Conservation (phyloP, 2,888 invertebrate genomes). For the Halocaridina rubra region DNA sequence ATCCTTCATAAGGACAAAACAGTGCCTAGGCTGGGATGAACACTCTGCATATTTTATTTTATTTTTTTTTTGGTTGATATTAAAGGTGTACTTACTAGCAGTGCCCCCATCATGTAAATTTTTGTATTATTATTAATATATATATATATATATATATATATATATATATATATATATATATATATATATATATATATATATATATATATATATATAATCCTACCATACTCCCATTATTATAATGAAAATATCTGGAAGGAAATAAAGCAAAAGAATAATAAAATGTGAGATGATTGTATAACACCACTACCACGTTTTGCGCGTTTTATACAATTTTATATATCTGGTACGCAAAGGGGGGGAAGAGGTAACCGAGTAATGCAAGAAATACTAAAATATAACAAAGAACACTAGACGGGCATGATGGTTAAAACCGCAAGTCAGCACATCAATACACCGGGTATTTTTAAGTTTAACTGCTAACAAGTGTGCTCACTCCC, state of each 20-base stretch:
- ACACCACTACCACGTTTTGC: background rate
- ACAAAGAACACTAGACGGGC: background rate
- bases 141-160: background rate
- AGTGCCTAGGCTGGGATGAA: conserved; percentile 45
- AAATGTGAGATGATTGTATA: background rate
- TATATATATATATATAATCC: background rate
- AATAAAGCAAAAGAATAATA: background rate
- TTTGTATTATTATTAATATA: background rate
- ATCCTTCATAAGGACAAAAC: conserved; percentile 57
- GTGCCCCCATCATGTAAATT: conserved; percentile 26
- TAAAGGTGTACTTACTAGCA: conserved; percentile 13
- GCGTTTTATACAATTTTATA: background rate
- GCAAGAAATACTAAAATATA: background rate
- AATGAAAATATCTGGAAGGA: background rate
- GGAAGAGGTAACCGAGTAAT: background rate
- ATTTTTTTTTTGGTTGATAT: too few species aligned
- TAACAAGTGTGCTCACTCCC: conserved; percentile 52
- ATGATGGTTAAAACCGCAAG: conserved; percentile 42
- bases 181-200: background rate
- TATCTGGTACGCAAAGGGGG: background rate
- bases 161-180: background rate
- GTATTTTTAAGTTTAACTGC: conserved; percentile 43
- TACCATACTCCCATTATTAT: conserved; percentile 2
- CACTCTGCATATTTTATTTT: conserved; percentile 34
- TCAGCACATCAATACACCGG: conserved; percentile 24